Percentiles rank a stretch among this genome's conserved stretches.
phyloP scores from a whole-genome alignment of 1,140 invertebrate species.

The Cherax quadricarinatus region DNA sequence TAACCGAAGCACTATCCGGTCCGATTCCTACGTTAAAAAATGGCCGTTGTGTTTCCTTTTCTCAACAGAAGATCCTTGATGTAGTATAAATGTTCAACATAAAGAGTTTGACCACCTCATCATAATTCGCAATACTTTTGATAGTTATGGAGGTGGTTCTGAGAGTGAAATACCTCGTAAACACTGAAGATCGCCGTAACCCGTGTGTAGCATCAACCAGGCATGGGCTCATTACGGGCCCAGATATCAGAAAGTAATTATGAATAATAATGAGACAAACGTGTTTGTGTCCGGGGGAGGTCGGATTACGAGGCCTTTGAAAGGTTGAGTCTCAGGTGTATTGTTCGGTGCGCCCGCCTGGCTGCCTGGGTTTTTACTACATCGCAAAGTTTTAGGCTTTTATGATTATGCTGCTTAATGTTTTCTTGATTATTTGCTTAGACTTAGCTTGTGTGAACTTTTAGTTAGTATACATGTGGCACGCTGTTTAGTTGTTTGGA shows the following conservation, averaged over 20 bases:
- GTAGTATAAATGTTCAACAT: neutral
- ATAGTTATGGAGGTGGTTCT: constrained; percentile 49
- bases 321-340: neutral
- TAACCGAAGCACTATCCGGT: too few relatives aligned
- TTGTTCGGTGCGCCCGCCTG: too few relatives aligned
- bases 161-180: constrained; percentile 56
- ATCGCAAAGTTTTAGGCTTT: too few relatives aligned
- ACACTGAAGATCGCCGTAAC: constrained; percentile 45
- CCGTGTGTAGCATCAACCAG: constrained; percentile 61
- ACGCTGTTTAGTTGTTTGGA: too few relatives aligned
- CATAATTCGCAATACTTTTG: constrained; percentile 60
- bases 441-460: too few relatives aligned
- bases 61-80: too few relatives aligned
- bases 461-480: too few relatives aligned
- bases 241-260: constrained; percentile 71
- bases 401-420: too few relatives aligned
- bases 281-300: constrained; percentile 65
- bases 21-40: too few relatives aligned
- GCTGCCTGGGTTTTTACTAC: neutral
- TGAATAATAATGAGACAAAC: constrained; percentile 71
- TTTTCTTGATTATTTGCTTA: too few relatives aligned
- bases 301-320: constrained; percentile 57
- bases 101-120: constrained; percentile 30
- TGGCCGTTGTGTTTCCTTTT: too few relatives aligned
- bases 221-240: constrained; percentile 64